Evolutionary conservation across 2,888 invertebrate species (phyloP), one percentile per base, ranked within the genome.

Genomic region (Thyatira batis): DNA sequence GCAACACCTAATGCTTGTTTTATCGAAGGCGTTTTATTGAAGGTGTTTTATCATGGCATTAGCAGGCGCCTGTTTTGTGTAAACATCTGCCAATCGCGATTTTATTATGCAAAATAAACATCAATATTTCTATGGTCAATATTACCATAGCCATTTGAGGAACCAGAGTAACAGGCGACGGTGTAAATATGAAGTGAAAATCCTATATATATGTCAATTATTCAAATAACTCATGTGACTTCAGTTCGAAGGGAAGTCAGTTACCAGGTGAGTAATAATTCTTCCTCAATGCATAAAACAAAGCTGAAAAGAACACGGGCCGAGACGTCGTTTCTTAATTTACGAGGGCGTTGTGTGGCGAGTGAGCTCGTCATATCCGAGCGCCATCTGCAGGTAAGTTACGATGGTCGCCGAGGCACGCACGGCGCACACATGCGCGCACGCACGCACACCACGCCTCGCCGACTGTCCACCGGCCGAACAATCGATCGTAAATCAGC

Each of bases 401-500:
- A 54, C 45, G 51, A 55, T 52, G 59, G 54, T 58, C 54, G 57
- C 52, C 55, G 64, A 69, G 71, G 80, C 80, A 80, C 83, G 73
- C 74, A 66, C 67, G 69, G 64, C 73, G 77, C 78, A 80, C 86
- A 76, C 84, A 78, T 78, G 78, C 86, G 74, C 80, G 61, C 73
- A 76, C 85, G 82, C 87, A 85, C 88, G 54, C 84, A 82, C 87
- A 84, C 86, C 67, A 73, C 76, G 75, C 73, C 78, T 68, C 79
- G 71, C 80, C 75, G 74, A 84, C 89, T 91, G 89, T 90, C 91
- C 89, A 80, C 84, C 82, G 85, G 78, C 76, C 85, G 87, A 92
- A 92, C 92, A 92, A 92, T 92, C 90, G 92, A 91, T 91, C 92
- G 88, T 92, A 92, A 92, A 92, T 91, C 91, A 89, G 82, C 87